phyloP scores from a whole-genome alignment of 2,113 vertebrate genomes.

The Chroicocephalus ridibundus region DNA sequence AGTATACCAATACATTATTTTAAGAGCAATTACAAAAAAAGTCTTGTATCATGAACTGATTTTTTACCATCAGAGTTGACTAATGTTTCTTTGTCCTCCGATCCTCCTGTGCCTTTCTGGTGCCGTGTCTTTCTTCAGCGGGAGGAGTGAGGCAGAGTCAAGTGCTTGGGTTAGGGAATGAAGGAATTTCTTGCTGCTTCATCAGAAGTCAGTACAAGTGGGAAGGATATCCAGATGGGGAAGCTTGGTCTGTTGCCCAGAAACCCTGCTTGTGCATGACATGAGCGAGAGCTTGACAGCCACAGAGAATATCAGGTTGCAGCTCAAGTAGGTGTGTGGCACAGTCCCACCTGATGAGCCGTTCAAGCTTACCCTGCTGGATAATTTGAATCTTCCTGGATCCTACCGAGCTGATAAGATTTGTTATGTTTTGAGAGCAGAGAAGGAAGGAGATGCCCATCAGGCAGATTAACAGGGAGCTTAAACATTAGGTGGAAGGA shows the following conservation, averaged over 20 bases:
- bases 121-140: not conserved
- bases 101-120: not conserved
- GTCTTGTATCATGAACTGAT: not conserved
- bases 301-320: not conserved
- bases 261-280: not conserved
- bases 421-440: not conserved
- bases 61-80: not conserved
- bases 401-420: not conserved
- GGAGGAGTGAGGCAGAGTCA: not conserved
- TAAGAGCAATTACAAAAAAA: not conserved
- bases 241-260: constrained; percentile 29
- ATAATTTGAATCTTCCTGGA: not conserved
- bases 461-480: not conserved
- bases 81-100: not conserved
- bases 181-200: not conserved
- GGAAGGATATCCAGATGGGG: constrained; percentile 14
- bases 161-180: not conserved
- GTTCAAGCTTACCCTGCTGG: not conserved
- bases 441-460: not conserved
- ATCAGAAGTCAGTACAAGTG: not conserved
- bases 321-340: not conserved
- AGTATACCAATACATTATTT: not conserved
- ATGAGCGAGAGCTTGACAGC: constrained; percentile 5
- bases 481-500: not conserved
- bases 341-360: not conserved